Base-by-base conservation (phyloP, 1,140 invertebrate genomes). In the Aphis gossypii region DNA sequence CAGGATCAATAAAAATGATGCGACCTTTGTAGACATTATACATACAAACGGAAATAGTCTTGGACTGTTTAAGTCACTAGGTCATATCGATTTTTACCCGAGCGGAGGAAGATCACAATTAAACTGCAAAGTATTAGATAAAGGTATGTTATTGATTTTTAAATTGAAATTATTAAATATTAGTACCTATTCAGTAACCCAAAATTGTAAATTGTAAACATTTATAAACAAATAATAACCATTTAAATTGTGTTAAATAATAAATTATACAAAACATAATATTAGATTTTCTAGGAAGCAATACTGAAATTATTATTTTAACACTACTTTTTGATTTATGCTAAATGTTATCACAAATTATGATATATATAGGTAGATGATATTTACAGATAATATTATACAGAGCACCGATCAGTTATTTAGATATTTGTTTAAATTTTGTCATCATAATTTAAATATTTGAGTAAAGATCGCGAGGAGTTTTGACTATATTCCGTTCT, bases 11-110 rank as follows among this genome's bases (percentile, higher is more conserved):
- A 94, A 95, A 5, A 95, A 95, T 0, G 97, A 98, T 94, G 97
- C 97, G 3, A 95, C 96, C 18, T 97, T 97, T 90, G 97, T 98
- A 0, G 97, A 98, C 94, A 95, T 97, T 0, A 97, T 98, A 93
- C 97, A 98, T 93, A 97, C 96, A 25, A 60, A 93, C 38, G 90
- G 48, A n/a, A 48, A 46, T 18, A 30, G 41, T 21, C 2, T 83
- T 2, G 92, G 68, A 14, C 25, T 84, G 38, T 2, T 23, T 11
- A 7, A 44, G 25, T 2, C 18, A 18, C n/a, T 83, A 0, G 92
- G 92, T 25, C 88, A 94, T 68, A 94, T 95, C 30, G 94, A 95
- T 87, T 94, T 94, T 90, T 95, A 95, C 56, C 86, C 94, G 38
- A 94, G 95, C 93, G 95, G 95, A 51, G 95, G 95, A 89, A 25